Evolutionary conservation across 2,888 invertebrate genomes (phyloP).

Genomic region (Cheiracanthium punctorium): DNA sequence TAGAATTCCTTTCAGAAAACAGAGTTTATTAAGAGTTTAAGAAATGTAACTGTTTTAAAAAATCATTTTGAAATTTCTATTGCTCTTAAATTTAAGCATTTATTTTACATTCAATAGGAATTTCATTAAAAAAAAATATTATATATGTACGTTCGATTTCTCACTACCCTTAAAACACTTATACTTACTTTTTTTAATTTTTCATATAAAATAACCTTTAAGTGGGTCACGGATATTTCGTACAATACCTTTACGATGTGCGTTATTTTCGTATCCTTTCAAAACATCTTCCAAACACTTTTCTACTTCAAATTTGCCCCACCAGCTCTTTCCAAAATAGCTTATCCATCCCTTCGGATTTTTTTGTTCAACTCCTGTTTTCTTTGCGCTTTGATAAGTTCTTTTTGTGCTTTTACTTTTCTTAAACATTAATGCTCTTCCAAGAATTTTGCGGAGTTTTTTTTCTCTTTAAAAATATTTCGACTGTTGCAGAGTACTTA

Average conservation of each 20-base stretch:
- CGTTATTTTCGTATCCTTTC: conserved; percentile 63
- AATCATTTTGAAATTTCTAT: too few species aligned
- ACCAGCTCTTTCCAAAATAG: conserved; percentile 62
- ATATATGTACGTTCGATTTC: too few species aligned
- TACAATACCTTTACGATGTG: conserved; percentile 61
- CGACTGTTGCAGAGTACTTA: not conserved
- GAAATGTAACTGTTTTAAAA: too few species aligned
- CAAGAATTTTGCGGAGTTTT: conserved; percentile 15
- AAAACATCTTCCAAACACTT: conserved; percentile 58
- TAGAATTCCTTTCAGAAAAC: too few species aligned
- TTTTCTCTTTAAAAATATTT: not conserved
- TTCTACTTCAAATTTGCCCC: conserved; percentile 61
- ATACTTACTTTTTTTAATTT: conserved; percentile 25
- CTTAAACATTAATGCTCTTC: not conserved
- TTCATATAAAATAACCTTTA: conserved; percentile 36
- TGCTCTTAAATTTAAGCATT: too few species aligned
- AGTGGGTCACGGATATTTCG: conserved; percentile 66
- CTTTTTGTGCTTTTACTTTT: conserved; percentile 7
- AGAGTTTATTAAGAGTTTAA: too few species aligned
- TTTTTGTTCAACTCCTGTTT: conserved; percentile 24
- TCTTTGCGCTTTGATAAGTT: conserved; percentile 1
- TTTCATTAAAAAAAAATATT: too few species aligned
- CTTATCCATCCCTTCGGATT: conserved; percentile 35
- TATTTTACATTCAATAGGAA: too few species aligned
- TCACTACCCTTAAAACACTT: too few species aligned